Evolutionary conservation across 2,888 invertebrate genomes (phyloP), one percentile per base, ranked within the genome.

Genomic region (Leptinotarsa tumamoca): DNA sequence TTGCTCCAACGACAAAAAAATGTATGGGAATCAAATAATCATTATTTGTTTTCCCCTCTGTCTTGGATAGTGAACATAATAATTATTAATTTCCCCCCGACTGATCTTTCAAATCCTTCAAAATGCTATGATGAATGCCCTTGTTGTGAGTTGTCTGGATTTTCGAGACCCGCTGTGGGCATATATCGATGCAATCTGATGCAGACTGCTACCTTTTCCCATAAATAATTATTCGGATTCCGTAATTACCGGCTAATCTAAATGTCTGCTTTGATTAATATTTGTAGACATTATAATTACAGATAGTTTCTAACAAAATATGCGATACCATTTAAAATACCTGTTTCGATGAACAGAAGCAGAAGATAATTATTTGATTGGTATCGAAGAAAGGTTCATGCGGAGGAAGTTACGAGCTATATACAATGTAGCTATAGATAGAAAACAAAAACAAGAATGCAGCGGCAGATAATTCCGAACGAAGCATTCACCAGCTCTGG

Each of bases 191-290:
- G 73, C 73, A 77, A 77, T 77, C 70, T 67, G 67, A 69, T 73
- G 73, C 73, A 73, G 73, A 73, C 71, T 68, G 76, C 71, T 71
- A 68, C 73, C 71, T 77, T 73, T 72, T 73, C 74, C 61, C 77
- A 74, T 74, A 77, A 74, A 77, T 74, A 72, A 74, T 77, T 74
- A 72, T 71, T 75, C 63, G 72, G 49, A 74, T 75, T 75, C 73
- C 51, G 71, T 75, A 76, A 77, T 77, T 76, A 73, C 66, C 56
- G 68, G 67, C 68, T 77, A 78, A 76, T 78, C 68, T 74, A 72
- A 73, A 73, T 73, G 73, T 76, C 78, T 78, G 73, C 74, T 80
- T 78, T 77, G 79, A 80, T 80, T 80, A 78, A 80, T 80, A 80
- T 78, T 76, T 74, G 73, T 74, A 76, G 79, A 77, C 78, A 78